Base-by-base conservation (phyloP, 2,113 vertebrate genomes). In the Myxocyprinus asiaticus region DNA sequence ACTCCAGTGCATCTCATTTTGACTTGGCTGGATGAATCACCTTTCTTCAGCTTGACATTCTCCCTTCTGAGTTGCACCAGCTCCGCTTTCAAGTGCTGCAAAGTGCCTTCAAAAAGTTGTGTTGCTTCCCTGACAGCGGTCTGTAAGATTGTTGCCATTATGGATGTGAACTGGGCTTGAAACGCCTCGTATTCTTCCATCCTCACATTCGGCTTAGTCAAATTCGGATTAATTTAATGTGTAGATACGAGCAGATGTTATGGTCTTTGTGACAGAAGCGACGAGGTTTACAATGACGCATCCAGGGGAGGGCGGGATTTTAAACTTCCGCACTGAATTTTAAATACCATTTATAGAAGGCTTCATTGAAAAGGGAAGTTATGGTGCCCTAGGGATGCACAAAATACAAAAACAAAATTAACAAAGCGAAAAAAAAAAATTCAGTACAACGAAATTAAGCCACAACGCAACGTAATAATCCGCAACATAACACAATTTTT, bases 31-130 rank as follows among this genome's bases (percentile, higher is more conserved):
- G 64, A 12, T 4, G 51, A 42, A 63, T 17, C 6, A 45, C 43
- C 65, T 61, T 11, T 73, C 48, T 66, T 83, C 9, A 91, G 85
- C 9, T 87, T 87, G 11, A 87, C 87, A 69, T 92, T 92, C 73
- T 93, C 91, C 67, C 86, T 79, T 56, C 82, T 90, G 3, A 92
- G 78, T 47, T 48, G 73, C 3, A 87, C 80, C 17, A 93, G 82
- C 72, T 93, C 91, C 15, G 79, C 87, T 56, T 88, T 90, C 64
- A 93, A 79, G n/a, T 91, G 89, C 12, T 88, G 82, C 0, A 92
- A 87, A 83, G 90, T 86, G 80, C 82, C 88, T 82, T 92, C 87
- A 69, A 91, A 92, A 88, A 92, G 89, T 89, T 90, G 89, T 0
- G 86, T 91, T 4, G 91, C 90, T 78, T 93, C 92, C 0, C 85